phyloP scores from a whole-genome alignment of 2,888 invertebrate species.

The Harpalus rufipes region DNA sequence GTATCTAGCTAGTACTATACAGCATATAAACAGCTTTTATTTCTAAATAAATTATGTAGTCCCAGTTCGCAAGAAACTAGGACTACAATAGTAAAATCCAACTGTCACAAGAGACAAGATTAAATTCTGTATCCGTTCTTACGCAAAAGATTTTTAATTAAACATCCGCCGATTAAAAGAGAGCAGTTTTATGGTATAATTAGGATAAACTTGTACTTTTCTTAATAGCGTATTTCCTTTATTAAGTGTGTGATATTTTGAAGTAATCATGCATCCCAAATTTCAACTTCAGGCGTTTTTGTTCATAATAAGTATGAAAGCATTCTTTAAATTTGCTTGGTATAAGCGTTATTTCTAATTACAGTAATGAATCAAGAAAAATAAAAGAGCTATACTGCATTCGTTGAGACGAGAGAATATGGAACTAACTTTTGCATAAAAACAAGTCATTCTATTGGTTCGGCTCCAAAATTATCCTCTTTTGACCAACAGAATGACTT shows the following conservation, averaged over 20 bases:
- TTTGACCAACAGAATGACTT: too few relatives aligned
- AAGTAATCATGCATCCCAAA: not conserved
- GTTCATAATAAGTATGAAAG: too few relatives aligned
- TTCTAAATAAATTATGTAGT: not conserved
- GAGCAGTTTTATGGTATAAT: not conserved
- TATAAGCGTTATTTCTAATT: too few relatives aligned
- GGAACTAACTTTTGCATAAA: too few relatives aligned
- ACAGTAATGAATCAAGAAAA: too few relatives aligned
- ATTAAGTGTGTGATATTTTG: not conserved
- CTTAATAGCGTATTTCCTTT: not conserved
- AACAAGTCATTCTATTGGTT: too few relatives aligned
- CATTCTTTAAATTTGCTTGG: too few relatives aligned
- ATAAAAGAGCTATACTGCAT: too few relatives aligned
- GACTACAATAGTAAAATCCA: not conserved
- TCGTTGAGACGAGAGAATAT: too few relatives aligned
- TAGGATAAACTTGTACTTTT: not conserved
- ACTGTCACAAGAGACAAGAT: not conserved
- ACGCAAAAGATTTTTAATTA: not conserved
- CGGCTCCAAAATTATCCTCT: too few relatives aligned
- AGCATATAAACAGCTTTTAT: not conserved
- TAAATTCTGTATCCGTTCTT: not conserved
- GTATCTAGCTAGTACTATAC: not conserved
- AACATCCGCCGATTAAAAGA: not conserved
- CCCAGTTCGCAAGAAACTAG: not conserved
- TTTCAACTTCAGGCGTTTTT: not conserved